Percentiles rank a stretch among this genome's conserved stretches.
These are phyloP conservation scores for Bellardia pandia DNA, from an alignment of 2,888 invertebrate species.

Conservation along the genomic window DNA sequence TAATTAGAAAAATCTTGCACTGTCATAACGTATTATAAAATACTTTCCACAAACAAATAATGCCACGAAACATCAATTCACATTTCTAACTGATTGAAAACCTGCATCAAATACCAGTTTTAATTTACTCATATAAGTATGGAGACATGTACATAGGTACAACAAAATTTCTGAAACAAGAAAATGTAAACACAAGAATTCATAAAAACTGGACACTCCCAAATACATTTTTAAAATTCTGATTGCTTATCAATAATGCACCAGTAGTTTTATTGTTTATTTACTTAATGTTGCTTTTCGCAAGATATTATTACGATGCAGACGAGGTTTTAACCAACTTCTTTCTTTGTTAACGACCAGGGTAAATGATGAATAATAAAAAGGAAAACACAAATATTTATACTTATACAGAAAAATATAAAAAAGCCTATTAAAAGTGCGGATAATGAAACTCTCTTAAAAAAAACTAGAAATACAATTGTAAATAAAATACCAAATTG, in stretches of 20 bases:
- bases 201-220: slow-evolving; percentile 46
- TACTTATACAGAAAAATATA: background rate
- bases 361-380: slow-evolving; percentile 37
- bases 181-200: slow-evolving; percentile 10
- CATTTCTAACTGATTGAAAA: background rate
- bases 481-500: slow-evolving; percentile 26
- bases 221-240: slow-evolving; percentile 33
- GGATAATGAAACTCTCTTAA: slow-evolving; percentile 46
- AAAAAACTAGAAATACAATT: background rate
- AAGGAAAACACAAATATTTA: slow-evolving; percentile 17
- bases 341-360: slow-evolving; percentile 7
- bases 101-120: background rate
- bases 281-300: background rate
- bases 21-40: no score
- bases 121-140: background rate
- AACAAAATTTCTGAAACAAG: background rate
- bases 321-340: slow-evolving; percentile 41
- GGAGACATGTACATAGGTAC: background rate
- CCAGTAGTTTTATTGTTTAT: slow-evolving; percentile 38
- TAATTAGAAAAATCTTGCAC: no score
- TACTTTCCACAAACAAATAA: background rate
- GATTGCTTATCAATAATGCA: slow-evolving; percentile 54
- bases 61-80: background rate
- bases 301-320: slow-evolving; percentile 54
- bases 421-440: slow-evolving; percentile 48